phyloP scores from a whole-genome alignment of 2,797 vertebrate species.

The Coreius guichenoti region DNA sequence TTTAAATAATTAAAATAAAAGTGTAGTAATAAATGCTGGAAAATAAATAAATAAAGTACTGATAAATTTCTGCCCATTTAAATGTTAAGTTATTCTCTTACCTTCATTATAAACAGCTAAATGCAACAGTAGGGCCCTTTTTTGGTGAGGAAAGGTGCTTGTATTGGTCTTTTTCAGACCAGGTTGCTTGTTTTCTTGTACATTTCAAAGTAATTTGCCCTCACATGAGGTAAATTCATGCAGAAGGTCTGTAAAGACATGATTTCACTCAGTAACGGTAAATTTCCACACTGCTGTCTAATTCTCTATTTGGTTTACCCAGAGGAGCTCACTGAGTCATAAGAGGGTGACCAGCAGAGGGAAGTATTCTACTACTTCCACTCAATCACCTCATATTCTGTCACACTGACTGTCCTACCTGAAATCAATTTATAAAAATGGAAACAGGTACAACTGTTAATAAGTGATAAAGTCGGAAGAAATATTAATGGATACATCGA shows the following conservation, averaged over 20 bases:
- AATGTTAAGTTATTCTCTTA: not conserved
- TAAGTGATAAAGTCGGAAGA: not conserved
- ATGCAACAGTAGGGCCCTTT: not conserved
- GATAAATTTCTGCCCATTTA: not conserved
- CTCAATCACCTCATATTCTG: slow-evolving; percentile 12
- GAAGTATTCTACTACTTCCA: slow-evolving; percentile 75
- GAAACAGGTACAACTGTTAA: not conserved
- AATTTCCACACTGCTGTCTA: not conserved
- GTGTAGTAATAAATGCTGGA: not conserved
- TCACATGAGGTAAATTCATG: not conserved
- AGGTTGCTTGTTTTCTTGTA: not conserved
- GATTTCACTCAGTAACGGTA: not conserved
- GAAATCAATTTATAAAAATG: not conserved
- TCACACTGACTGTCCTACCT: not conserved
- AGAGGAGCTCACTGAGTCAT: slow-evolving; percentile 2
- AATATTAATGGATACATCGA: not conserved
- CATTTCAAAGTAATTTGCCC: not conserved
- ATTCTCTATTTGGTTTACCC: not conserved
- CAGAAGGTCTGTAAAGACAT: too few relatives aligned
- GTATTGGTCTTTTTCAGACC: not conserved
- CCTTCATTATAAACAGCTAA: not conserved
- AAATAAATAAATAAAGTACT: not conserved
- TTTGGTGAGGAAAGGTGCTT: not conserved
- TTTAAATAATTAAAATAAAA: not conserved
- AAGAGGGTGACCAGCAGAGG: slow-evolving; percentile 78